Base-by-base conservation (phyloP, 1,140 invertebrate species). In the Colletes gigas region DNA sequence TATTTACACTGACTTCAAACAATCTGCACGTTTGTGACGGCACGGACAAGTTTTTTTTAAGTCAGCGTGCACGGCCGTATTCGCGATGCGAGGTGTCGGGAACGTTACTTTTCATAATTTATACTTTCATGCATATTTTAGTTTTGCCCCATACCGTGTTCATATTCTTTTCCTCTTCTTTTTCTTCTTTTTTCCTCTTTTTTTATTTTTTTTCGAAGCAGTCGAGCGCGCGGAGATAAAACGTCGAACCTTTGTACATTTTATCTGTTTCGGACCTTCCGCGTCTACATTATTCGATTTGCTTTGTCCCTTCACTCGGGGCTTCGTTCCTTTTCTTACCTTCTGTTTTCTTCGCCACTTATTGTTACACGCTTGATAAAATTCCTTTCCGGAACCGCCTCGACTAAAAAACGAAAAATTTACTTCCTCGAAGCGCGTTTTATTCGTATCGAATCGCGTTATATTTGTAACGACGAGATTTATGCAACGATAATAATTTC, bases 111-210 rank as follows among this genome's bases (percentile, higher is more conserved):
- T 75, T 65, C 14, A n/a, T 75, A 75, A 50, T n/a, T 66, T 17
- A 66, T 66, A 30, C 30, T n/a, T 75, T 75, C 73, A 66, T 75
- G 47, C 62, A 75, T 75, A 75, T 75, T 75, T 75, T 62, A 75
- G 62, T n/a, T 19, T 44, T 21, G n/a, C n/a, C 14, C 7, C 14
- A 9, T 9, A n/a, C 19, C 15, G 14, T 44, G 7, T 44, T 55
- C 60, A 21, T 21, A 55, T 59, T 44, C 50, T 4, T 5, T 57
- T 6, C 0, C 9, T 7, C 6, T 3, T 19, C 44, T 60, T 47
- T 50, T 30, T 41, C 0, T n/a, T n/a, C n/a, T n/a, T n/a, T 4
- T 5, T 57, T 6, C 0, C 9, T 7, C 6, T 3, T 5, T 57
- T 6, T 0, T 4, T 7, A 6, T 3, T 19, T 57, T 60, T 47